Evolutionary conservation across 2,888 invertebrate genomes (phyloP), one percentile per base, ranked within the genome.

Genomic region (Aleiodes testaceus): DNA sequence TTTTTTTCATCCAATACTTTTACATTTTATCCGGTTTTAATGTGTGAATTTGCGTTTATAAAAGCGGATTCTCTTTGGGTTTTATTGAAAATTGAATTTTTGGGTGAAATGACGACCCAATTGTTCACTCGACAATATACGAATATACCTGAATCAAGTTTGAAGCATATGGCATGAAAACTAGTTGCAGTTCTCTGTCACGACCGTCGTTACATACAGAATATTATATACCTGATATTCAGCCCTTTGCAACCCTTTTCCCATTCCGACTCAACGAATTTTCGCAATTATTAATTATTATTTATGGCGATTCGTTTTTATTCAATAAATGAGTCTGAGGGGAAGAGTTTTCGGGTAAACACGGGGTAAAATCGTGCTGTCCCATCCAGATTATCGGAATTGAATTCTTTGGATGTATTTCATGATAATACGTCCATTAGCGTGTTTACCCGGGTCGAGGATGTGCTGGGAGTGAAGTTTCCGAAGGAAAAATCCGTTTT

Each of bases 381-480:
- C 63, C 20, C 22, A 20, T 14, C 2, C 63, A 63, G 63, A 47
- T 16, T 63, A 45, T 63, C 63, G n/a, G n/a, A n/a, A 22, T 14
- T 59, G 16, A 9, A 45, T 63, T 18, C 45, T 45, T 44, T 26
- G 36, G 64, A 26, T 67, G 59, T 66, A 50, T 69, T 55, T 36
- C 45, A 59, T 63, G 69, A 47, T 68, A 69, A 59, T 61, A 69
- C 61, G 45, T 50, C 86, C 86, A 87, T 86, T 87, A 87, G 85
- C 82, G 79, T 85, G 82, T 86, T 86, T 87, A 83, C 84, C 75
- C 77, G 78, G 63, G 61, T 63, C 61, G 70, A 49, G 79, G 78
- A 61, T 55, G 55, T 72, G 71, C 81, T 78, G 82, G 85, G 85
- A 87, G 86, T 85, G 86, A 83, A 84, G 83, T 82, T 86, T 85